Evolutionary conservation across 2,888 invertebrate species (phyloP).

Genomic region (Tipula unca): DNA sequence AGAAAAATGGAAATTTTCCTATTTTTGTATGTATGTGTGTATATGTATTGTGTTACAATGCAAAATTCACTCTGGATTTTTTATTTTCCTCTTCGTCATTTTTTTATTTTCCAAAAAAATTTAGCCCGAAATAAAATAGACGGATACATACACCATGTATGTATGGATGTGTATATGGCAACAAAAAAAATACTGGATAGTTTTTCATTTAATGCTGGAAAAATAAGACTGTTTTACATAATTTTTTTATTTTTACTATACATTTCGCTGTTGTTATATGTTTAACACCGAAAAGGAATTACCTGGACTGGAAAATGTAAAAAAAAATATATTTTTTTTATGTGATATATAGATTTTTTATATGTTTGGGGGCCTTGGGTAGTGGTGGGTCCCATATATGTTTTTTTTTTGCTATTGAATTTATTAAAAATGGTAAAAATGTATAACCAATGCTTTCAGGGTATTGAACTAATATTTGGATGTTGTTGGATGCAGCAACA

Average conservation of each 20-base stretch:
- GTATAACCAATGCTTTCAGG: neutral
- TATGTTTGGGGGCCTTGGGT: neutral
- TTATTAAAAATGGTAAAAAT: neutral
- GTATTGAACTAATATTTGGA: neutral
- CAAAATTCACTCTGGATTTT: neutral
- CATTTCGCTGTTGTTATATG: neutral
- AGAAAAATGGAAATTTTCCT: constrained; percentile 16
- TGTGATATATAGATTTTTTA: neutral
- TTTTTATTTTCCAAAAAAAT: neutral
- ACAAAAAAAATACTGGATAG: neutral
- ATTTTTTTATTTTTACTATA: neutral
- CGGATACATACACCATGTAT: neutral
- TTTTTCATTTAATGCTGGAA: neutral
- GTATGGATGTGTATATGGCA: neutral
- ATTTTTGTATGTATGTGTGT: neutral
- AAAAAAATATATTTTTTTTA: neutral
- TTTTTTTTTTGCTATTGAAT: neutral
- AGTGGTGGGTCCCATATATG: neutral
- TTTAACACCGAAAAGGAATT: neutral
- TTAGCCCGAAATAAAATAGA: neutral
- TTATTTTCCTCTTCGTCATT: neutral
- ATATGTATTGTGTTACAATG: neutral
- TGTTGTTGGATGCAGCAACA: neutral
- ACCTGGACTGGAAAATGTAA: neutral
- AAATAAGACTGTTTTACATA: neutral